phyloP scores from a whole-genome alignment of 2,888 invertebrate genomes.

The Branchellion lobata region DNA sequence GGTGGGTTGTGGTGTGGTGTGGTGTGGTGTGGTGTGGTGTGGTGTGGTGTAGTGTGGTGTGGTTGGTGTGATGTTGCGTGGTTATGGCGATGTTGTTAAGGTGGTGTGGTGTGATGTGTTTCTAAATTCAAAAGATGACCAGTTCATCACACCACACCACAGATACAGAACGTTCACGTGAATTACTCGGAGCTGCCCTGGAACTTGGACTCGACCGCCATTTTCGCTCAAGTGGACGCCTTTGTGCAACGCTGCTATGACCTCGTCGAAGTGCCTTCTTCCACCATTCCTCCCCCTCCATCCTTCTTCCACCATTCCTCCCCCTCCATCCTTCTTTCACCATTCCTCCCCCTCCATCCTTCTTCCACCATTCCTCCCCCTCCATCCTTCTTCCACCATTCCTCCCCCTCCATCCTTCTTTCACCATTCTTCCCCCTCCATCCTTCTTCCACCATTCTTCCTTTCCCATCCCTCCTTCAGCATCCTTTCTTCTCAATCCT shows the following conservation, averaged over 20 bases:
- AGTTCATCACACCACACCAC: slow-evolving; percentile 41
- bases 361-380: neutral
- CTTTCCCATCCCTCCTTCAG: too few relatives aligned
- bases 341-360: neutral
- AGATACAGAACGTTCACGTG: slow-evolving; percentile 62
- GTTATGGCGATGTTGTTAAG: too few relatives aligned
- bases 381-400: neutral
- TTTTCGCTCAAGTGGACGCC: slow-evolving; percentile 83
- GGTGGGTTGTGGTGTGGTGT: too few relatives aligned
- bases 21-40: too few relatives aligned
- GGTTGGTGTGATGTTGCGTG: too few relatives aligned
- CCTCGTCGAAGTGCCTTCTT: slow-evolving; percentile 66
- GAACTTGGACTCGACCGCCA: slow-evolving; percentile 75
- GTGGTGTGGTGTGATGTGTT: too few relatives aligned
- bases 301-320: neutral
- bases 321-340: neutral
- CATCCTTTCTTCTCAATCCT: too few relatives aligned
- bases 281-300: neutral
- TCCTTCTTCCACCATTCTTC: too few relatives aligned
- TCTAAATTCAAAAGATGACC: too few relatives aligned
- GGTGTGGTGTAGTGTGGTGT: too few relatives aligned
- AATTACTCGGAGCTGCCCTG: slow-evolving; percentile 66
- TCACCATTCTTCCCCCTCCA: too few relatives aligned
- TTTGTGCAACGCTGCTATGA: slow-evolving; percentile 82
- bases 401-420: too few relatives aligned